Base-by-base conservation (phyloP, 2,888 invertebrate species). In the Junonia oenone region DNA sequence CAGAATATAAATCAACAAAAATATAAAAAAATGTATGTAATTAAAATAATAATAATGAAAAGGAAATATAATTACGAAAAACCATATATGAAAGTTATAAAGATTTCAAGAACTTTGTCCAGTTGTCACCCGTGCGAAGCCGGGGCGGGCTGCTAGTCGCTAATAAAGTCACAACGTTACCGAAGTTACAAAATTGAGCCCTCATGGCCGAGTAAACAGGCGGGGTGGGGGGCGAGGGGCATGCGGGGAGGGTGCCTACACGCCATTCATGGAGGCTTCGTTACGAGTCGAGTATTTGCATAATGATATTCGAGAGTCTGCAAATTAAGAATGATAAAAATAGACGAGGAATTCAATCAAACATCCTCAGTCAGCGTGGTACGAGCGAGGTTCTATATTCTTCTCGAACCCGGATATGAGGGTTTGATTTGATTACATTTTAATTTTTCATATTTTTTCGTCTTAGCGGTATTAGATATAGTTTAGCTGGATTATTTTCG, bases 231-330 rank as follows among this genome's bases (percentile, higher is more conserved):
- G 17, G 19, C 27, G 14, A 33, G 47, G 49, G 43, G 37, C 15
- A 26, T 8, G 13, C n/a, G 43, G 8, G 43, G 43, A 22, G 22
- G 22, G 55, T 29, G 43, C 14, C 58, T 54, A 45, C 45, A 26
- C 62, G 56, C 68, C 78, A 78, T 78, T 79, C 74, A 76, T 67
- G 47, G 65, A 59, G 62, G 68, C 70, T 71, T 71, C 71, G 61
- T 61, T 67, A 66, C 68, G 63, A 65, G 59, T 54, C 59, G 63
- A 61, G 56, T 63, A 75, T 80, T 80, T 78, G 72, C 80, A 75
- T 80, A 79, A 78, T 73, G 68, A 68, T 69, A 77, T 72, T 75
- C 69, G 68, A 67, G 54, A 53, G 46, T 35, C 48, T 51, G 59
- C 45, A 50, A 63, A 51, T 62, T 61, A 40, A 51, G 63, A 58